Evolutionary conservation across 2,888 invertebrate genomes (phyloP).

Genomic region (Poecilus cupreus): DNA sequence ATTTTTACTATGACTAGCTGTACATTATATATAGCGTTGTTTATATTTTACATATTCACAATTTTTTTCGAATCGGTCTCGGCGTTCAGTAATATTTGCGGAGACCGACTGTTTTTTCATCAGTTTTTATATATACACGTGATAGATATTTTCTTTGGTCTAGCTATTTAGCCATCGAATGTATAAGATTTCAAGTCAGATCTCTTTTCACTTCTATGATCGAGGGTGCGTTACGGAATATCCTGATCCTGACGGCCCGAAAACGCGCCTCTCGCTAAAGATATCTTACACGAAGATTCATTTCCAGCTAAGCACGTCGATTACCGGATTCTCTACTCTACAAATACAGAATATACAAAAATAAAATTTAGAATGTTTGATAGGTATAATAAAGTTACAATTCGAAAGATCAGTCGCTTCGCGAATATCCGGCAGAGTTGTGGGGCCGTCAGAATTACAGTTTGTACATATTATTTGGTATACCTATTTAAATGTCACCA

Average conservation of each 20-base stretch:
- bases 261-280: constrained; percentile 14
- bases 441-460: constrained; percentile 46
- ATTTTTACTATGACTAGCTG: constrained; percentile 74
- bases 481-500: constrained; percentile 51
- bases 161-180: constrained; percentile 69
- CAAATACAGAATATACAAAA: constrained; percentile 59
- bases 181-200: constrained; percentile 53
- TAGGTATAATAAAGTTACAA: constrained; percentile 50
- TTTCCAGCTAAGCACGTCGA: constrained; percentile 38
- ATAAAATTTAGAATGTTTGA: constrained; percentile 56
- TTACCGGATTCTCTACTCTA: constrained; percentile 25
- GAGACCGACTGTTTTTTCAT: constrained; percentile 64
- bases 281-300: constrained; percentile 25
- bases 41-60: constrained; percentile 72
- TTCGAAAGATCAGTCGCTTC: constrained; percentile 48
- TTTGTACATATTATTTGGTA: constrained; percentile 60
- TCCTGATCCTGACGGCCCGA: constrained; percentile 48
- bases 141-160: constrained; percentile 73
- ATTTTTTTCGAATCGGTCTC: constrained; percentile 68
- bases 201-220: constrained; percentile 38
- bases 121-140: constrained; percentile 70
- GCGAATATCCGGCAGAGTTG: constrained; percentile 3
- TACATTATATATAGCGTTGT: constrained; percentile 72
- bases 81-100: constrained; percentile 62
- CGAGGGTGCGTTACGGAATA: constrained; percentile 51